Evolutionary conservation across 2,888 invertebrate species (phyloP), one percentile per base, ranked within the genome.

Genomic region (Keiferia lycopersicella): DNA sequence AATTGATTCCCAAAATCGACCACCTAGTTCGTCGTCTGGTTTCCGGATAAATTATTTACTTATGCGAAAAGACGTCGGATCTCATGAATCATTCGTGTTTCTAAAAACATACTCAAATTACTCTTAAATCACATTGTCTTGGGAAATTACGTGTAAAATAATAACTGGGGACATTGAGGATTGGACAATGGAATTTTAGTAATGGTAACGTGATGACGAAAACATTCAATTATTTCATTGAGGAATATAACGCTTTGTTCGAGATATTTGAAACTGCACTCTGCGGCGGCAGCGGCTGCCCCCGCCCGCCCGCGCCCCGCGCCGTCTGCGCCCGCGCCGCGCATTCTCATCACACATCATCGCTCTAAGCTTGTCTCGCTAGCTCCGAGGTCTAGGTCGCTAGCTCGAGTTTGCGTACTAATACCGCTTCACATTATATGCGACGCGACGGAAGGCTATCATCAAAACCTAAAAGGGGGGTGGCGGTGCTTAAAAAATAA

Each of bases 181-280:
- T 80, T 77, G 87, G 85, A 91, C 90, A 87, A 90, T 88, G 90
- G 89, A 84, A 79, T 84, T 83, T 80, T 83, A 87, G 86, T 84
- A 84, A 83, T 80, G 82, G 83, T 84, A 82, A 80, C 79, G 82
- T 81, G 84, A 85, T 88, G 83, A 87, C 86, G 69, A 82, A 80
- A 85, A 82, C 82, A 83, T 77, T 78, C 82, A 81, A 83, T 82
- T 80, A 80, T 85, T 80, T 85, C 83, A 88, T 87, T 86, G 87
- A 88, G 82, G 86, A 87, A 80, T 74, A 75, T 82, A 84, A 79
- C 84, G 84, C 87, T 84, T 85, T 81, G 86, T 87, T 81, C 81
- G 82, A 78, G 84, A 84, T 79, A 86, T 83, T 76, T 77, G 86
- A 87, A 78, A 79, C 80, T 70, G 74, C 73, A 74, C 76, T 72